Evolutionary conservation across 1,140 invertebrate genomes (phyloP).

Genomic region (Drosophila hydei): DNA sequence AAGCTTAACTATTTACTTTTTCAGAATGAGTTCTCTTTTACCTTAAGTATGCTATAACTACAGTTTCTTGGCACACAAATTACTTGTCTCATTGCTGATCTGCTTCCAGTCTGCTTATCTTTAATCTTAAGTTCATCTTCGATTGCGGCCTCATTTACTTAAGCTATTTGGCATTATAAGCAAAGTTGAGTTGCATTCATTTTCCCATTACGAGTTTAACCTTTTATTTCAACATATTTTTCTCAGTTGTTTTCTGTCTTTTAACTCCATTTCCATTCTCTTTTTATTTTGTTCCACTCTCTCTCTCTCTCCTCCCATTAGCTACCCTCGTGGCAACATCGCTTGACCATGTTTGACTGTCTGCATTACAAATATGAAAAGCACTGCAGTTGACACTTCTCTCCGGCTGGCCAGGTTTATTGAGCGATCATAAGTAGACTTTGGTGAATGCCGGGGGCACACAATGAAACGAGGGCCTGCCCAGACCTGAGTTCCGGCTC

Average conservation of each 20-base stretch:
- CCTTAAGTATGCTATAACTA: too few relatives aligned
- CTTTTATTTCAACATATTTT: too few relatives aligned
- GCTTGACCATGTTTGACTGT: constrained; percentile 10
- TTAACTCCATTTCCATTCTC: background rate
- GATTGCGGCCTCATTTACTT: background rate
- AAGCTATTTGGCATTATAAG: background rate
- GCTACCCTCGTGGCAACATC: constrained; percentile 8
- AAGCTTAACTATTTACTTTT: too few relatives aligned
- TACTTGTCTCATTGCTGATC: too few relatives aligned
- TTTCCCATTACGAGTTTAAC: background rate
- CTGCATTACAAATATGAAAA: constrained; percentile 57
- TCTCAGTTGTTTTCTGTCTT: background rate
- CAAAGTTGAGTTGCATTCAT: background rate
- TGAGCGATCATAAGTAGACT: constrained; percentile 58
- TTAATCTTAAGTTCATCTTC: background rate
- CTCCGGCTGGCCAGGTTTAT: constrained; percentile 42
- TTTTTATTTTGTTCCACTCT: background rate
- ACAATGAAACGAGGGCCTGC: background rate
- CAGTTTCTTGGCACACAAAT: too few relatives aligned
- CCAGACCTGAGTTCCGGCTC: background rate
- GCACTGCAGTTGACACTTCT: constrained; percentile 76
- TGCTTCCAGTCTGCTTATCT: too few relatives aligned
- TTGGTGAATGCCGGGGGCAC: constrained; percentile 31
- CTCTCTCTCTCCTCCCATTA: constrained; percentile 45
- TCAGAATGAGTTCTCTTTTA: too few relatives aligned